Base-by-base conservation (phyloP, 2,888 invertebrate species). In the Rhyacophila evoluta region DNA sequence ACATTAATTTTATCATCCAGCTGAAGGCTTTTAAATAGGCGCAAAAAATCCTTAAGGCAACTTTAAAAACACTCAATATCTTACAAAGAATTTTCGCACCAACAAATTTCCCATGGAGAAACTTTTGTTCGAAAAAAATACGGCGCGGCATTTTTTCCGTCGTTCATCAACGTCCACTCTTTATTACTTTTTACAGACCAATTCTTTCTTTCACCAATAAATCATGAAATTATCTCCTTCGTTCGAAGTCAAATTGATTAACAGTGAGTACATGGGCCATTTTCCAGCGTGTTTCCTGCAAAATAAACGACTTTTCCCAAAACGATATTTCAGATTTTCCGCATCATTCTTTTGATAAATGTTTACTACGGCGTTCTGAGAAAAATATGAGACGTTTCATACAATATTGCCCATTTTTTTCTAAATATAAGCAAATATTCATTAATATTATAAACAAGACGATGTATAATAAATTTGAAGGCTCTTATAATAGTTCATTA, bases 301-400 rank as follows among this genome's bases (percentile, higher is more conserved):
- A 78, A 80, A 80, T 79, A 81, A 80, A 81, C 74, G 81, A 79
- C 68, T 74, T 76, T 80, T 73, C 55, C 70, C 37, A 39, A 39
- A 71, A 55, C 76, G 74, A 81, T 81, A 81, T 81, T 81, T 81
- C 80, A 81, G 81, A 81, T 81, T 81, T 81, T 81, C 79, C 80
- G 80, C 81, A 77, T 81, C 81, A 78, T 81, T 81, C 81, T 75
- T 67, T 81, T 81, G 81, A 81, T 81, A 81, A 81, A 81, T 81
- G 81, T 75, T 75, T 74, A 75, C 72, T 75, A 78, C 80, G 74
- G 72, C 37, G 76, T 71, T 70, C 69, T 72, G 72, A 67, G 74
- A 74, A 74, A 79, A 79, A 79, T 75, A 75, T 75, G 75, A 78
- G 78, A 74, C 69, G 73, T 73, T 72, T 78, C 69, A 39, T 78